Conservation (phyloP, 2,888 invertebrate species). For the Mimas tiliae region DNA sequence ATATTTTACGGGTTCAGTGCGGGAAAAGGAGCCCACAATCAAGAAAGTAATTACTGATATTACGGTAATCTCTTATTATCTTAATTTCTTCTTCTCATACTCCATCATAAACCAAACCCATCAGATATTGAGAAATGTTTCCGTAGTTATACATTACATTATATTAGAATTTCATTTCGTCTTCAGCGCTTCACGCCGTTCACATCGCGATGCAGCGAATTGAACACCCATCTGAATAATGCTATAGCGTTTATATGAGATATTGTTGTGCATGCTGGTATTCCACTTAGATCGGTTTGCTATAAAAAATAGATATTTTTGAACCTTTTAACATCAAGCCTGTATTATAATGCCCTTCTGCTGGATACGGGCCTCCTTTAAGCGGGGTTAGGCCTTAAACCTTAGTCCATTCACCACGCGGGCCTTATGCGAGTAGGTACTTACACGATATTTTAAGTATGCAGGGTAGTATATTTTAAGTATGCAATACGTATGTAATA, state of each 20-base stretch:
- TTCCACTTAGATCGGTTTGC: conserved; percentile 6
- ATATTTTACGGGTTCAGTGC: too few relatives aligned
- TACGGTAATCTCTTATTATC: not conserved
- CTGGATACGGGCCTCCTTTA: too few relatives aligned
- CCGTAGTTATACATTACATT: conserved; percentile 30
- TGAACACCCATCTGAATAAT: conserved; percentile 51
- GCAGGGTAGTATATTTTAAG: too few relatives aligned
- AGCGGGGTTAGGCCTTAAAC: too few relatives aligned
- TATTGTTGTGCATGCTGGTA: conserved; percentile 37
- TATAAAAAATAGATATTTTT: not conserved
- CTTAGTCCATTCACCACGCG: too few relatives aligned
- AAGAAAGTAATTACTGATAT: too few relatives aligned
- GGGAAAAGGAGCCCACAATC: too few relatives aligned
- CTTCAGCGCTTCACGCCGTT: conserved; percentile 36
- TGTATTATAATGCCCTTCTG: too few relatives aligned
- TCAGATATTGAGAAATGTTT: conserved; percentile 13
- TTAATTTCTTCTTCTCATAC: not conserved
- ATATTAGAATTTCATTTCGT: conserved; percentile 41
- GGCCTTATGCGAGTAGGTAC: too few relatives aligned
- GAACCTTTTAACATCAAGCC: too few relatives aligned
- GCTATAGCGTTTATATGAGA: conserved; percentile 45
- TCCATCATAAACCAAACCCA: not conserved
- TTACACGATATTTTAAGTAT: too few relatives aligned
- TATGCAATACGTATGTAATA: too few relatives aligned
- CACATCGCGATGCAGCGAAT: conserved; percentile 37